Conservation (phyloP, 2,888 invertebrate genomes). For the Laspeyria flexula region DNA sequence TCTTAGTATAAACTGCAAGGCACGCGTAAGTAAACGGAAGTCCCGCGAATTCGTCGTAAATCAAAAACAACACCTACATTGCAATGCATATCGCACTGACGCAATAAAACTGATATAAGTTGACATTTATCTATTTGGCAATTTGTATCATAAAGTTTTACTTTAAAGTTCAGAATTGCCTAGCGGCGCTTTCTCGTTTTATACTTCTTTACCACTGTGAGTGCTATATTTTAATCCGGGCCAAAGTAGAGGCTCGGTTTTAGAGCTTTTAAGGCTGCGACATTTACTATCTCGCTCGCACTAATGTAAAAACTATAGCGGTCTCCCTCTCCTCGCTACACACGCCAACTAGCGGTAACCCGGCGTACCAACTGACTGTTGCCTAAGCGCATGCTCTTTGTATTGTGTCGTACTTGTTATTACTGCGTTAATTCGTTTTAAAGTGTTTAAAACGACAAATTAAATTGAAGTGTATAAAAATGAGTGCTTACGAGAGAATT, state of each 20-base stretch:
- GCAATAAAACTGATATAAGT: no score
- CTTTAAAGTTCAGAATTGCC: no score
- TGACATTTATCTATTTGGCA: no score
- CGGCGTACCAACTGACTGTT: slow-evolving; percentile 73
- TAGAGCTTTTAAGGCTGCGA: slow-evolving; percentile 67
- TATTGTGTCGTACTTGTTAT: slow-evolving; percentile 57
- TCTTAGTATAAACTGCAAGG: slow-evolving; percentile 2
- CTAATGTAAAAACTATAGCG: slow-evolving; percentile 17
- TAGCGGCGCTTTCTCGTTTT: no score
- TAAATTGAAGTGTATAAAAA: slow-evolving; percentile 29
- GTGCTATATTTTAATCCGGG: slow-evolving; percentile 58
- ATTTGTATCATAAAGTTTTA: no score
- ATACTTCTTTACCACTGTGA: no score
- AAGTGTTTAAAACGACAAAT: slow-evolving; percentile 34
- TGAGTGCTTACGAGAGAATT: slow-evolving; percentile 41
- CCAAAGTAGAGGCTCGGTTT: slow-evolving; percentile 55
- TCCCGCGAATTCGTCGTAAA: slow-evolving; percentile 44
- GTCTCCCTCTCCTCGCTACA: slow-evolving; percentile 50
- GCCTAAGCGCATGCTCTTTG: slow-evolving; percentile 76
- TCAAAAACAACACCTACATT: slow-evolving; percentile 53
- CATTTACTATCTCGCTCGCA: slow-evolving; percentile 41
- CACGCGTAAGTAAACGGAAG: slow-evolving; percentile 39
- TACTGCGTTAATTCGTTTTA: slow-evolving; percentile 33
- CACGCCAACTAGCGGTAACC: slow-evolving; percentile 72
- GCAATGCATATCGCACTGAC: no score